Evolutionary conservation across 2,888 invertebrate species (phyloP).

Genomic region (Zaprionus lineosus): DNA sequence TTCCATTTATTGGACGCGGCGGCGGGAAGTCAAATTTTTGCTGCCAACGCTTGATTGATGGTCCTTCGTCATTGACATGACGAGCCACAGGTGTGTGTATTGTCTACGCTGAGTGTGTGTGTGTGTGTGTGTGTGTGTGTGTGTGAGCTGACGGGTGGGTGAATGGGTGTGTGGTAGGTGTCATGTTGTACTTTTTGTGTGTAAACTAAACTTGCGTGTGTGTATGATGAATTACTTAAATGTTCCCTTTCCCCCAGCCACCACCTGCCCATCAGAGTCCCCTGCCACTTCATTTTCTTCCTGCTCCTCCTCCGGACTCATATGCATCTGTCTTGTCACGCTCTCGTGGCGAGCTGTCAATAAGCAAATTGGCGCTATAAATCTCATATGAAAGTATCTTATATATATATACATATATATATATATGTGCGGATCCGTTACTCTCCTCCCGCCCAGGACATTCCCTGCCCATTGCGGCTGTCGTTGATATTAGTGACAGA

Average conservation of each 20-base stretch:
- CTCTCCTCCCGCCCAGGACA: too few species aligned
- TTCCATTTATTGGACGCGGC: slow-evolving; percentile 27
- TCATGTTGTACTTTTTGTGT: too few species aligned
- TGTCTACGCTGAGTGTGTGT: slow-evolving; percentile 14
- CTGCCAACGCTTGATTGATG: slow-evolving; percentile 39
- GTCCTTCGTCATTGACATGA: background rate
- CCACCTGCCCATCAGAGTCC: background rate
- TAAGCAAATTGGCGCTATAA: slow-evolving; percentile 66
- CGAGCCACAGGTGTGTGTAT: slow-evolving; percentile 64
- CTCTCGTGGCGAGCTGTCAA: slow-evolving; percentile 54
- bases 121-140: slow-evolving; percentile 11
- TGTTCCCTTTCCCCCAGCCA: slow-evolving; percentile 12
- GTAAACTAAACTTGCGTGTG: slow-evolving; percentile 25
- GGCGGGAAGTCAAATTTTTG: slow-evolving; percentile 38
- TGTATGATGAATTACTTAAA: slow-evolving; percentile 65
- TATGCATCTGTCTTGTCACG: slow-evolving; percentile 59
- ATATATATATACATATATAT: background rate
- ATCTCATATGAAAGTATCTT: slow-evolving; percentile 39
- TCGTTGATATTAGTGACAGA: slow-evolving; percentile 46
- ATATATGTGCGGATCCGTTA: too few species aligned
- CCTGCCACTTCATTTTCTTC: slow-evolving; percentile 39
- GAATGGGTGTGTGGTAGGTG: too few species aligned
- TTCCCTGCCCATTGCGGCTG: slow-evolving; percentile 11
- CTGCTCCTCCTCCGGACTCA: too few species aligned
- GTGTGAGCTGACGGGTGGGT: slow-evolving; percentile 4